Base-by-base conservation (phyloP, 2,113 vertebrate genomes). In the Atractosteus spatula region DNA sequence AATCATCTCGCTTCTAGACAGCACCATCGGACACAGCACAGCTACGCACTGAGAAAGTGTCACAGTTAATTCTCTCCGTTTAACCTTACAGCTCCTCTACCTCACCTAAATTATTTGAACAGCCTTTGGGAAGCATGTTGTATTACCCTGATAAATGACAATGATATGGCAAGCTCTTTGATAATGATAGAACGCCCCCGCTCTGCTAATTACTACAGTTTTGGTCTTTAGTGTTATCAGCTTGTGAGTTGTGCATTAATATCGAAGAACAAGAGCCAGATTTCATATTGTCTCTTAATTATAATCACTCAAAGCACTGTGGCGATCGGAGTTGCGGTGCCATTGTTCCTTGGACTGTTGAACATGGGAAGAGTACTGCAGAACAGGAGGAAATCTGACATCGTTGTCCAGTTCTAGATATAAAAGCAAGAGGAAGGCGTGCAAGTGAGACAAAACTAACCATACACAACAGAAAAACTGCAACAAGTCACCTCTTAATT, bases 261-360 rank as follows among this genome's bases (percentile, higher is more conserved):
- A 29, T 10, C 43, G 67, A 55, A 62, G 42, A 65, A 72, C 59
- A 69, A 72, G 66, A 62, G 63, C 64, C 42, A 44, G 17, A 55
- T 29, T 29, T 29, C 70, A 70, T 66, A 73, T 66, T 71, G 69
- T 64, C 67, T 55, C 51, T 57, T 78, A 75, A 71, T 70, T 74
- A 74, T 43, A 66, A 14, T 47, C 54, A 43, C 73, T 64, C 72
- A 44, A 43, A 65, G 68, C 41, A 42, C 41, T 56, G 55, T 70
- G 17, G 44, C 10, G 12, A 59, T 4, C 51, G 5, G 45, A 12
- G 13, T 44, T 6, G 45, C 14, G 8, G 14, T 44, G 17, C 45
- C 3, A 67, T 54, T 16, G 66, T 45, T 29, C 43, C 4, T n/a
- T 7, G 3, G 45, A 13, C 44, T 1, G 17, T 29, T 29, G 41